These are phyloP conservation scores for Sebastes dallii DNA, from an alignment of 2,797 vertebrate species.

Conservation along the genomic window DNA sequence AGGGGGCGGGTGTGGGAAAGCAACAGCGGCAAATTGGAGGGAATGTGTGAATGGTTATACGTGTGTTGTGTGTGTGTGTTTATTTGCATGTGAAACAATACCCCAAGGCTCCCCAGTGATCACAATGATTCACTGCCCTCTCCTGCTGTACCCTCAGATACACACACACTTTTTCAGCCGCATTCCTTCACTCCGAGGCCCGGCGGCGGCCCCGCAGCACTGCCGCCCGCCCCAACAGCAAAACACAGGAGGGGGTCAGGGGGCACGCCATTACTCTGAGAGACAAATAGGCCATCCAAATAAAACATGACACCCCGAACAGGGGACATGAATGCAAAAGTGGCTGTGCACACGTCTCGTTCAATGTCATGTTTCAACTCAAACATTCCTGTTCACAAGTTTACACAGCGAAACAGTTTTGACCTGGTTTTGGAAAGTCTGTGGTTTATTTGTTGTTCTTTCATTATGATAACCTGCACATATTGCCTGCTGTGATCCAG, in stretches of 20 bases:
- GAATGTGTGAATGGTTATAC: constrained; percentile 52
- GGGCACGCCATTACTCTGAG: constrained; percentile 60
- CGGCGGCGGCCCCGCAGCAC: constrained; percentile 43
- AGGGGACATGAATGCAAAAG: constrained; percentile 34
- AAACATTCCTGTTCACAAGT: constrained; percentile 11
- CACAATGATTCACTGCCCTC: constrained; percentile 75
- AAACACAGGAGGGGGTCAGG: constrained; percentile 68
- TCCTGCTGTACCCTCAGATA: constrained; percentile 58
- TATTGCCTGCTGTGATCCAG: background rate
- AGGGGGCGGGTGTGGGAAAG: constrained; percentile 72
- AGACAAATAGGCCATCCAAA: constrained; percentile 73
- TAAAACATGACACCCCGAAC: constrained; percentile 64
- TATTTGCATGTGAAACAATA: constrained; percentile 64
- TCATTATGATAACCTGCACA: constrained; percentile 8
- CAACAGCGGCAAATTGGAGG: constrained; percentile 51
- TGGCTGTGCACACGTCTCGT: constrained; percentile 10
- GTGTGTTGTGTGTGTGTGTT: constrained; percentile 34
- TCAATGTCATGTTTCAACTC: constrained; percentile 1
- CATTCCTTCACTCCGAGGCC: constrained; percentile 71
- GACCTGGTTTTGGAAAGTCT: constrained; percentile 1
- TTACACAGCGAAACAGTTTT: background rate
- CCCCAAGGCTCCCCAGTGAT: constrained; percentile 63
- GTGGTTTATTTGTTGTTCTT: constrained; percentile 5
- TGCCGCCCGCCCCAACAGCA: constrained; percentile 54
- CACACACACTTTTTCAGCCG: constrained; percentile 55